These are phyloP conservation scores for Diogma glabrata DNA, from an alignment of 2,888 invertebrate species.

Conservation along the genomic window DNA sequence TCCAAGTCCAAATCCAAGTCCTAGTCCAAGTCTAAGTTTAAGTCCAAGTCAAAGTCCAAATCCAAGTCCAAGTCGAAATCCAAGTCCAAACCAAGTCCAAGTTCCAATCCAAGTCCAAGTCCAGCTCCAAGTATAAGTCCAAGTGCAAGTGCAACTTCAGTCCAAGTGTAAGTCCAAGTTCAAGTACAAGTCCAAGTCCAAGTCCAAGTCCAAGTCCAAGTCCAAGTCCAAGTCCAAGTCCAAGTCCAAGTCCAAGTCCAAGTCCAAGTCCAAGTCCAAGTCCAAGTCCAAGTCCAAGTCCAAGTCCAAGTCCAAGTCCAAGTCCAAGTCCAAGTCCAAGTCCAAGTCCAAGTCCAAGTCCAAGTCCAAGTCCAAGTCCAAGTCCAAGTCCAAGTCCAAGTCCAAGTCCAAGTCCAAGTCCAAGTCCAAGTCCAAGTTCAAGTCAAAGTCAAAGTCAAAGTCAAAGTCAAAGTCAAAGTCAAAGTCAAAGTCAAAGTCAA, in stretches of 20 bases:
- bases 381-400: background rate
- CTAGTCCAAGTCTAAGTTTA: background rate
- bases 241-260: background rate
- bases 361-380: background rate
- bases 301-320: background rate
- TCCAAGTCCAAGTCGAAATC: background rate
- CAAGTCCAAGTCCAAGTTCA: background rate
- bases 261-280: background rate
- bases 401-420: background rate
- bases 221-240: background rate
- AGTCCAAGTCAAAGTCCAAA: background rate
- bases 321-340: background rate
- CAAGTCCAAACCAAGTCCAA: background rate
- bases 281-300: background rate
- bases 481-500: background rate
- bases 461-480: background rate
- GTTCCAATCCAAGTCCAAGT: background rate
- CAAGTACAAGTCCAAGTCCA: background rate
- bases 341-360: background rate
- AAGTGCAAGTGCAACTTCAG: background rate
- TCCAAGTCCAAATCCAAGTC: background rate
- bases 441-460: background rate
- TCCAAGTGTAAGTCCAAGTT: constrained; percentile 1
- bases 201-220: background rate
- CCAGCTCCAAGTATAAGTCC: background rate